Base-by-base conservation (phyloP, 2,113 vertebrate genomes). In the Arothron firmamentum region DNA sequence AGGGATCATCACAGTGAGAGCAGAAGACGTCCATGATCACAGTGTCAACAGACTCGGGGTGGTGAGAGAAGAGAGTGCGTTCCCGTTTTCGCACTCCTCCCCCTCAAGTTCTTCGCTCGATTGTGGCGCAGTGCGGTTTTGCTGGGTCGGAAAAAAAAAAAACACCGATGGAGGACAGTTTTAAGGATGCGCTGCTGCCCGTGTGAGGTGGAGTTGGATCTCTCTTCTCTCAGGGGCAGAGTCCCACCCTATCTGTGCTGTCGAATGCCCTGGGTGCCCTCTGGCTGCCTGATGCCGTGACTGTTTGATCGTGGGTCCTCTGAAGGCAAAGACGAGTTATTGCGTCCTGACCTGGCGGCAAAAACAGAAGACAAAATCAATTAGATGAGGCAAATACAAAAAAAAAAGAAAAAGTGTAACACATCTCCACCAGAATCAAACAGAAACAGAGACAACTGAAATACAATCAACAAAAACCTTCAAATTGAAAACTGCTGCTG, bases 201-300 rank as follows among this genome's bases (percentile, higher is more conserved):
- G 81, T 83, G 55, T 67, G 67, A 65, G 65, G 56, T 55, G 64
- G 63, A 67, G 46, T 52, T 57, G n/a, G 17, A 46, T 49, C 54
- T 61, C 65, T 67, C 73, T 71, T 60, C 61, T 49, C 65, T 62
- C 28, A 1, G 54, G 53, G 54, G 65, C 71, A 72, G 56, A 57
- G 76, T 49, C 74, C 67, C 59, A 67, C 63, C 91, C 18, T 96
- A 99, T 98, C 96, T 97, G 90, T 94, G 92, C 65, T 98, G 95
- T 79, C 92, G 92, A 91, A 98, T 96, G 82, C 96, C 95, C 57
- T 95, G 96, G 54, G 93, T 94, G 75, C 95, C 93, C 48, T 98
- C 96, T 13, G 95, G 94, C 81, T 98, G 95, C 73, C 95, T 86
- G 80, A 96, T 93, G 86, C 93, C 91, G 67, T 94, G 92, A 82